Base-by-base conservation (phyloP, 2,888 invertebrate species). In the Rhingia campestris region DNA sequence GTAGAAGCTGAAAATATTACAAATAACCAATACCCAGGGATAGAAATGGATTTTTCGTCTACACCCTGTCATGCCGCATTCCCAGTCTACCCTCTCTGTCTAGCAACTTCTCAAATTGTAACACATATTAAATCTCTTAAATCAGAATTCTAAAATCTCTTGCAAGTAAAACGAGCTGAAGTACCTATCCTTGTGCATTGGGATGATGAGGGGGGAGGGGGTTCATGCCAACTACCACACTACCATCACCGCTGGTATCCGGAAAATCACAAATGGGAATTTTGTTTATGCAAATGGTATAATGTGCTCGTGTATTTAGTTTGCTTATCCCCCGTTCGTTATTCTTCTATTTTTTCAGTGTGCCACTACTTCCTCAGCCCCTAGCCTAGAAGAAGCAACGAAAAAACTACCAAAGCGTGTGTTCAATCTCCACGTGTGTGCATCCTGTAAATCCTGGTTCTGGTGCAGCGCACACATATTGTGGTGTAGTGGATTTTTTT, bases 281-380 rank as follows among this genome's bases (percentile, higher is more conserved):
- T 84, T 80, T 80, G 74, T 80, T 84, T 84, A 84, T 84, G 84
- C 84, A 84, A 84, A 84, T 84, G 53, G 66, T 70, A 75, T 80
- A 84, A 84, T 84, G 80, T 56, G 74, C 69, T 80, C 59, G 45
- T 75, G 84, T 75, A 75, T 80, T 80, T 80, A 75, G 84, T 80
- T 73, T 14, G 43, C 67, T 84, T 77, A 77, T 72, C 72, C 54
- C 43, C 37, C n/a, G 32, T 63, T 32, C 58, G 49, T 45, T 74
- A 35, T 35, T 61, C 3, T 51, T 43, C 56, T 53, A 32, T 56
- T 70, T 41, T 45, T 59, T 54, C 22, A 22, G 22, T 22, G 22
- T 32, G 4, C 35, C 12, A 45, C 61, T 14, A 33, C 37, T 63
- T 63, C 45, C n/a, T 58, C 22, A 22, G 12, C 47, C 53, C 59